These are phyloP conservation scores for Lepus oiostolus DNA, from an alignment of 2,797 vertebrate species.

Conservation along the genomic window DNA sequence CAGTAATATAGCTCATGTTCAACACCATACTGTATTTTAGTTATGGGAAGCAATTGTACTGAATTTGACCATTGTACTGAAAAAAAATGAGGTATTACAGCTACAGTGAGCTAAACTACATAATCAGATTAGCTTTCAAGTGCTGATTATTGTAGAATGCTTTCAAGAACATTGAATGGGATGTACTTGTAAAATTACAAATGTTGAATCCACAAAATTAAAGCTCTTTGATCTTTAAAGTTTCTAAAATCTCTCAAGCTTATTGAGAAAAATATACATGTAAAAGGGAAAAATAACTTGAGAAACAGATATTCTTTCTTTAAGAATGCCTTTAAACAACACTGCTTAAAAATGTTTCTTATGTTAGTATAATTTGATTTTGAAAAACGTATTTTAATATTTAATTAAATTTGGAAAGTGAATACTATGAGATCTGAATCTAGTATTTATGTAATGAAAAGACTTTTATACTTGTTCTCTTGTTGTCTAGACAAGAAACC, in stretches of 20 bases:
- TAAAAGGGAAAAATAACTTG: neutral
- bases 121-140: slow-evolving; percentile 85
- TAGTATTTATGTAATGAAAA: slow-evolving; percentile 35
- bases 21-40: slow-evolving; percentile 68
- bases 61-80: slow-evolving; percentile 60
- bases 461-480: slow-evolving; percentile 21
- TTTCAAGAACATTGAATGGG: slow-evolving; percentile 74
- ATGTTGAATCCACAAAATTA: slow-evolving; percentile 78
- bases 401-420: slow-evolving; percentile 4
- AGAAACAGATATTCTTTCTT: slow-evolving; percentile 73
- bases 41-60: slow-evolving; percentile 64
- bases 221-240: slow-evolving; percentile 84
- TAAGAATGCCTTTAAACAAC: slow-evolving; percentile 79
- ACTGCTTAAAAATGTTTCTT: slow-evolving; percentile 31
- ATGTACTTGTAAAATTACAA: slow-evolving; percentile 82
- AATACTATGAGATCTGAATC: neutral
- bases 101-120: slow-evolving; percentile 75
- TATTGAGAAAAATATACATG: neutral
- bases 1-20: slow-evolving; percentile 73
- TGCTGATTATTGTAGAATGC: slow-evolving; percentile 78
- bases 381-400: neutral
- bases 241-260: slow-evolving; percentile 76
- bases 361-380: slow-evolving; percentile 57
- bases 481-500: neutral
- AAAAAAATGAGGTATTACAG: slow-evolving; percentile 72